Evolutionary conservation across 2,113 vertebrate species (phyloP), one percentile per base, ranked within the genome.

Genomic region (Pluvialis apricaria): DNA sequence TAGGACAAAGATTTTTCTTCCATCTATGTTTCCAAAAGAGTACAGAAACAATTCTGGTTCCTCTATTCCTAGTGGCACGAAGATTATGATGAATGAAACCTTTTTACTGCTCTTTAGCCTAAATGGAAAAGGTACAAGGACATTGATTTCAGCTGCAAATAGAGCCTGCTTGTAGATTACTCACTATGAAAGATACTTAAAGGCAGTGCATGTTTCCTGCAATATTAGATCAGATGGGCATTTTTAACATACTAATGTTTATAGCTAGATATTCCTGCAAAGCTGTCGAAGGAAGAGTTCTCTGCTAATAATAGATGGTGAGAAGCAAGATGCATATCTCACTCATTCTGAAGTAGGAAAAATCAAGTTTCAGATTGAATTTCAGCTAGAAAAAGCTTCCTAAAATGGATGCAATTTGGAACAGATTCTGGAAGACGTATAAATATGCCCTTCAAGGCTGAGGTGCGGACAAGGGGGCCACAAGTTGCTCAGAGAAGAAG

Each of bases 1-100:
- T 60, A 96, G 44, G 76, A 91, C 15, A 91, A 89, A 90, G 24
- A 76, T 84, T 94, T 95, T 70, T 97, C 75, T 88, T 90, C 62
- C 12, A 13, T 87, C 64, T 88, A 1, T 65, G 6, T 62, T 94
- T 95, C 36, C 25, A 45, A 90, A 87, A 85, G 38, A n/a, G 44
- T 69, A 26, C 58, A 70, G 45, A 61, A 64, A 76, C 45, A 89
- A 31, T 36, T 92, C 16, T 66, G 85, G 25, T 54, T 83, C 61
- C 11, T 83, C n/a, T 55, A 0, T 60, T 90, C 24, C 54, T 75
- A 71, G 42, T 52, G 26, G 8, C 26, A 61, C 66, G 15, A 70
- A 86, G 60, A 84, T 71, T 58, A 78, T 92, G 71, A 96, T 81
- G 40, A 91, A 91, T 90, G 18, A 94, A 95, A 58, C 4, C 24